A percentile compares a stretch with the other conserved stretches of the same genome.
phyloP scores from a whole-genome alignment of 2,113 vertebrate species.

The Theropithecus gelada region DNA sequence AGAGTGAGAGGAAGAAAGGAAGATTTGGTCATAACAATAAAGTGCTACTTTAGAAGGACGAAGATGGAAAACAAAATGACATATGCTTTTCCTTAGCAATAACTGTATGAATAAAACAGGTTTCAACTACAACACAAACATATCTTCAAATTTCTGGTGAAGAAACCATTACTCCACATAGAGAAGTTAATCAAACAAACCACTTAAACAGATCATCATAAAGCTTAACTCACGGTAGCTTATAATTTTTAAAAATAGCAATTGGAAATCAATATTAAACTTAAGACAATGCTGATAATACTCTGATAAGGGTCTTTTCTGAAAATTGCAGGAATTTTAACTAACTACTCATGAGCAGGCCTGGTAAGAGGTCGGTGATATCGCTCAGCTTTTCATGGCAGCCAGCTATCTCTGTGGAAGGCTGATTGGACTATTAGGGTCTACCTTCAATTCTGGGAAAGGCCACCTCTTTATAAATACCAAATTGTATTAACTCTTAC shows the following conservation, averaged over 20 bases:
- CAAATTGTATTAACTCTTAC: neutral
- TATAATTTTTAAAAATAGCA: neutral
- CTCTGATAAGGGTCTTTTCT: neutral
- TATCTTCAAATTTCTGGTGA: neutral
- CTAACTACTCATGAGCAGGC: neutral
- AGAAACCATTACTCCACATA: neutral
- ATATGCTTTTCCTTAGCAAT: neutral
- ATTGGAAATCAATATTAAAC: neutral
- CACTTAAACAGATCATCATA: neutral
- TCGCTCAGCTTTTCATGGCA: neutral
- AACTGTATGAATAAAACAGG: neutral
- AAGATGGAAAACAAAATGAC: neutral
- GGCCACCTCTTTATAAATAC: neutral
- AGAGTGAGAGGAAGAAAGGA: neutral
- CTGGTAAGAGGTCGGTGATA: neutral
- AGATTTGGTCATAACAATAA: neutral
- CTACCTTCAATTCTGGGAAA: neutral
- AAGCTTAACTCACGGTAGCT: neutral
- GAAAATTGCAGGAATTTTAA: neutral
- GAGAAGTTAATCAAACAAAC: neutral
- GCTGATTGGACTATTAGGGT: neutral
- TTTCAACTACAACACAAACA: constrained; percentile 19
- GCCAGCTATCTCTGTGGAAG: neutral
- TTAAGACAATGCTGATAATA: neutral
- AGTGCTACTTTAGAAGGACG: neutral